Percentiles rank a stretch among this genome's conserved stretches.
Evolutionary conservation across 1,140 invertebrate genomes (phyloP).

Genomic region (Macrocentrus cingulum): DNA sequence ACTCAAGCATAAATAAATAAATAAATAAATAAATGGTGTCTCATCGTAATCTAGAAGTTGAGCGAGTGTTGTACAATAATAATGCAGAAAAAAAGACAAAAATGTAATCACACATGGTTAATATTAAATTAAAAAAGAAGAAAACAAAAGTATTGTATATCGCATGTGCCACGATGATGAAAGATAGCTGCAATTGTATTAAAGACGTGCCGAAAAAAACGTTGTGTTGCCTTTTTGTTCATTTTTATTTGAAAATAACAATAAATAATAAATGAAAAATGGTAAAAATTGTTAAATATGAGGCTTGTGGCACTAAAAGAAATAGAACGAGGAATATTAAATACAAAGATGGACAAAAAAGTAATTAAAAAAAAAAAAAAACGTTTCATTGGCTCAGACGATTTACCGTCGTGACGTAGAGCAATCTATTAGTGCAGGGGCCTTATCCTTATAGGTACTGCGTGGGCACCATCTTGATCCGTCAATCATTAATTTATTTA

Average conservation of each 20-base stretch:
- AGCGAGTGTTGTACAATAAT: not conserved
- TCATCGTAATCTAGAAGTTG: no score
- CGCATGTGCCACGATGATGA: slow-evolving; percentile 9
- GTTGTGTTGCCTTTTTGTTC: no score
- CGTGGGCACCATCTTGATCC: slow-evolving; percentile 39
- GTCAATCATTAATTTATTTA: slow-evolving; percentile 20
- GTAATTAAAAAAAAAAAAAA: no score
- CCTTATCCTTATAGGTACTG: slow-evolving; percentile 55
- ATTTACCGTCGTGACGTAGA: slow-evolving; percentile 50
- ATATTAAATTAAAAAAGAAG: slow-evolving; percentile 14
- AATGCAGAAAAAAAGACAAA: slow-evolving; percentile 20
- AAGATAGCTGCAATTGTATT: not conserved
- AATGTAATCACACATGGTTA: slow-evolving; percentile 19
- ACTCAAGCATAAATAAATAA: no score
- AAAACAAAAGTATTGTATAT: slow-evolving; percentile 28
- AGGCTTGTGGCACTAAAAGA: slow-evolving; percentile 13
- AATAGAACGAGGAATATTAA: slow-evolving; percentile 12
- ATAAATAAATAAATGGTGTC: no score
- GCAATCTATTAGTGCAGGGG: slow-evolving; percentile 60
- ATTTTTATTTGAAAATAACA: no score
- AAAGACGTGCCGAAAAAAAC: slow-evolving; percentile 11
- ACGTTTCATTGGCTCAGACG: slow-evolving; percentile 20
- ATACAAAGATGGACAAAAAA: slow-evolving; percentile 10
- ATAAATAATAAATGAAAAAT: no score
- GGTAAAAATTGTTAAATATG: no score